Conservation (phyloP, 2,797 vertebrate genomes). For the Pyrrhura leucotis region DNA sequence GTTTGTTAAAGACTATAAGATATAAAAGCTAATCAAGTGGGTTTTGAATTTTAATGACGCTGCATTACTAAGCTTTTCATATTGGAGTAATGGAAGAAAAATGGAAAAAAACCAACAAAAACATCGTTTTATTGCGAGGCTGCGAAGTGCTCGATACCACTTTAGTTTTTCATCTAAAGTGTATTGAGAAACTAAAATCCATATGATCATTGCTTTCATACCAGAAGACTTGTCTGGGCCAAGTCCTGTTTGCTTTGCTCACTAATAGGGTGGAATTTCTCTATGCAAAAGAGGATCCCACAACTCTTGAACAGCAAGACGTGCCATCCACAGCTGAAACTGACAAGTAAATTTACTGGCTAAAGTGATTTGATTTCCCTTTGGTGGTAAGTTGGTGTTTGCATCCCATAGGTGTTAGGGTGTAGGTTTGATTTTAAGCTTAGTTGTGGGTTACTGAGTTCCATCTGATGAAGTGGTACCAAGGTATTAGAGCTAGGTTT, state of each 20-base stretch:
- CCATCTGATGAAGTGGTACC: not conserved
- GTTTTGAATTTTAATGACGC: slow-evolving; percentile 33
- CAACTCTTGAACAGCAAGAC: not conserved
- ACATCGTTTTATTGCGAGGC: not conserved
- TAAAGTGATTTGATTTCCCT: not conserved
- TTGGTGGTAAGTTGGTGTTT: not conserved
- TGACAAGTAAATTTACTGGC: not conserved
- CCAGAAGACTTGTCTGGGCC: not conserved
- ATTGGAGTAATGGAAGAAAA: slow-evolving; percentile 28
- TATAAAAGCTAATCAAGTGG: slow-evolving; percentile 60
- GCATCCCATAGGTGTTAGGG: not conserved
- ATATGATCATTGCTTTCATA: not conserved
- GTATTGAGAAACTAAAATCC: not conserved
- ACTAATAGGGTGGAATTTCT: not conserved
- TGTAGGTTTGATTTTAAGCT: not conserved
- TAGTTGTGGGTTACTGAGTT: not conserved
- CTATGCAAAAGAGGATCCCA: not conserved
- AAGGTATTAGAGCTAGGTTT: not conserved
- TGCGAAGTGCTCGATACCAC: not conserved
- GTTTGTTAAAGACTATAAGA: slow-evolving; percentile 29
- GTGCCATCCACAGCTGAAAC: rapidly evolving
- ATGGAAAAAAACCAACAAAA: not conserved
- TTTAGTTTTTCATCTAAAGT: not conserved
- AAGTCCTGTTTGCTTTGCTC: not conserved
- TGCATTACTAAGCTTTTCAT: slow-evolving; percentile 20